Percentiles rank a stretch among this genome's conserved stretches.
Conservation (phyloP, 2,113 vertebrate genomes). For the Butorides virescens region DNA sequence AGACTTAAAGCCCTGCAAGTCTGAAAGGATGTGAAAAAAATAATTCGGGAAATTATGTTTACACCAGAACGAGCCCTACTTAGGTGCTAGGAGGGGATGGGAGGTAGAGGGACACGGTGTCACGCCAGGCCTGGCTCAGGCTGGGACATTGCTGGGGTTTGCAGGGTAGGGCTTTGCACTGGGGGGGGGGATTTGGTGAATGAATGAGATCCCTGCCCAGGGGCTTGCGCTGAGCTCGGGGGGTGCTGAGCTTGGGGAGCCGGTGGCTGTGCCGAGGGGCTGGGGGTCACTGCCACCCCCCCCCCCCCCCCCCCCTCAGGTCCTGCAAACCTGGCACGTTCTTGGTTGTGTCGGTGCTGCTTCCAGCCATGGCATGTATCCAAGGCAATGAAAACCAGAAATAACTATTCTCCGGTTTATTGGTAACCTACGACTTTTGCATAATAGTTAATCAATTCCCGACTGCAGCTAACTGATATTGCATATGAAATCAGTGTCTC, state of each 20-base stretch:
- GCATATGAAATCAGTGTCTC: background rate
- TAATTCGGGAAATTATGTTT: background rate
- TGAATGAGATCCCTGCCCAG: background rate
- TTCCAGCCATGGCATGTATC: background rate
- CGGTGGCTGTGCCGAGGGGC: rapidly evolving
- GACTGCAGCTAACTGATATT: background rate
- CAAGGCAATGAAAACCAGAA: background rate
- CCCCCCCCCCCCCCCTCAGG: background rate
- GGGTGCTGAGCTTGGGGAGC: background rate
- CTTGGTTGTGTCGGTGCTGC: background rate
- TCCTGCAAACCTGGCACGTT: background rate
- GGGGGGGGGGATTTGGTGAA: background rate
- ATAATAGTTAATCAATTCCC: background rate
- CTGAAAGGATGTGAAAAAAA: background rate
- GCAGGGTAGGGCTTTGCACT: background rate
- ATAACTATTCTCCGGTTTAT: background rate
- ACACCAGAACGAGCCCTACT: background rate
- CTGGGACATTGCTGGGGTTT: background rate
- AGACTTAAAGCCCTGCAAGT: background rate
- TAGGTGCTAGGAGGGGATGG: background rate
- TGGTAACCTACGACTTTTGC: background rate
- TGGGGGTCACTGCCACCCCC: background rate
- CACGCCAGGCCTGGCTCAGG: background rate
- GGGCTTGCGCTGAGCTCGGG: background rate
- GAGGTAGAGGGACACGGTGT: background rate